Conservation (phyloP, 2,797 vertebrate species). For the Leptoclinus maculatus region DNA sequence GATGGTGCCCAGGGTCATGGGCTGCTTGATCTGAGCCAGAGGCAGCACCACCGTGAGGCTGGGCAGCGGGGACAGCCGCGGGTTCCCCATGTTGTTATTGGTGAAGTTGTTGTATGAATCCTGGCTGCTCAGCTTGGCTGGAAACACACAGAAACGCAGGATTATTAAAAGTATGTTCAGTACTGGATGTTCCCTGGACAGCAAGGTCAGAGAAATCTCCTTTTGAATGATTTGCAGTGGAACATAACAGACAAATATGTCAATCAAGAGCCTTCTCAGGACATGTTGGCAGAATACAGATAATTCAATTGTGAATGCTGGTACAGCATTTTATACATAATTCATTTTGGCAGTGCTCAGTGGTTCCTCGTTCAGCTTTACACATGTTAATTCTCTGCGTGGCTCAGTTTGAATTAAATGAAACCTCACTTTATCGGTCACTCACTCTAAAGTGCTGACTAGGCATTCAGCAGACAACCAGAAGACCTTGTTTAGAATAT, state of each 20-base stretch:
- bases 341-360: conserved; percentile 27
- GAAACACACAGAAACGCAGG: conserved; percentile 29
- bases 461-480: conserved; percentile 15
- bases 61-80: conserved; percentile 92
- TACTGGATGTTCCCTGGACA: background rate
- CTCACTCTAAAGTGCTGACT: conserved; percentile 11
- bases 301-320: conserved; percentile 12
- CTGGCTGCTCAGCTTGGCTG: conserved; percentile 95
- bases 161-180: conserved; percentile 3
- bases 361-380: conserved; percentile 27
- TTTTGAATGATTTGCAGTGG: conserved; percentile 4
- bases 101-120: conserved; percentile 97
- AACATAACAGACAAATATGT: background rate
- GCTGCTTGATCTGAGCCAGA: conserved; percentile 97
- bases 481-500: conserved; percentile 7
- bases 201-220: conserved; percentile 14
- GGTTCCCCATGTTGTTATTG: conserved; percentile 97
- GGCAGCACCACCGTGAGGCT: conserved; percentile 93
- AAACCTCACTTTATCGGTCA: conserved; percentile 21
- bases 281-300: conserved; percentile 2
- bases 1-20: conserved; percentile 97
- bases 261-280: conserved; percentile 9
- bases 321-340: conserved; percentile 38
- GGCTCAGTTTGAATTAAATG: conserved; percentile 32
- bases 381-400: conserved; percentile 38